These are phyloP conservation scores for Isaurus tuberculatus DNA, from an alignment of 92 coral and sea anemone genomes.

Conservation along the genomic window DNA sequence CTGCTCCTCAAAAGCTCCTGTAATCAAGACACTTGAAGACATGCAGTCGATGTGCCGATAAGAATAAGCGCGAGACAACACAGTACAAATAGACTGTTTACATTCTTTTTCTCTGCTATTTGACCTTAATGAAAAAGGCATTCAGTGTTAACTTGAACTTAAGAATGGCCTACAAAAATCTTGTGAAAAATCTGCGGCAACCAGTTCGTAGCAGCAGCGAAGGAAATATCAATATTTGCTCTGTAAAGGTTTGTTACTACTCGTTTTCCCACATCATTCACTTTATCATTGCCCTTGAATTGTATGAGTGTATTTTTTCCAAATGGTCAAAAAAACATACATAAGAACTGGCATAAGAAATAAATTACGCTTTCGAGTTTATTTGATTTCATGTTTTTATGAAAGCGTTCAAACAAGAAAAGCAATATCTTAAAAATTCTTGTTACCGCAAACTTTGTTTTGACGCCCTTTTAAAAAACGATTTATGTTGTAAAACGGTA, in stretches of 20 bases:
- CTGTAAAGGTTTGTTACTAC: slow-evolving; percentile 22
- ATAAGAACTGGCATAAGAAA: background rate
- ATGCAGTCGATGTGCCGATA: too few relatives aligned
- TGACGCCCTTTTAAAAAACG: too few relatives aligned
- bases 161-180: slow-evolving; percentile 32
- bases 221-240: slow-evolving; percentile 19
- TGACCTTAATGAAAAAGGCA: background rate
- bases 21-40: too few relatives aligned
- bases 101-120: background rate
- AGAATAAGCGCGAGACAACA: background rate
- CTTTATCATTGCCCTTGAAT: too few relatives aligned
- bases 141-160: background rate
- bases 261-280: background rate
- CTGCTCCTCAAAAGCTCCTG: too few relatives aligned
- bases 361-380: background rate
- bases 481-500: background rate
- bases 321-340: background rate
- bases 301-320: background rate
- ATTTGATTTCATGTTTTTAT: slow-evolving; percentile 10
- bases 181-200: background rate
- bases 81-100: background rate
- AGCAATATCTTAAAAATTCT: background rate
- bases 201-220: slow-evolving; percentile 35
- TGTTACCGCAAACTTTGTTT: background rate
- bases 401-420: background rate